Percentiles rank a stretch among this genome's conserved stretches.
These are phyloP conservation scores for Silurus lanzhouensis DNA, from an alignment of 2,797 vertebrate genomes.

Conservation along the genomic window DNA sequence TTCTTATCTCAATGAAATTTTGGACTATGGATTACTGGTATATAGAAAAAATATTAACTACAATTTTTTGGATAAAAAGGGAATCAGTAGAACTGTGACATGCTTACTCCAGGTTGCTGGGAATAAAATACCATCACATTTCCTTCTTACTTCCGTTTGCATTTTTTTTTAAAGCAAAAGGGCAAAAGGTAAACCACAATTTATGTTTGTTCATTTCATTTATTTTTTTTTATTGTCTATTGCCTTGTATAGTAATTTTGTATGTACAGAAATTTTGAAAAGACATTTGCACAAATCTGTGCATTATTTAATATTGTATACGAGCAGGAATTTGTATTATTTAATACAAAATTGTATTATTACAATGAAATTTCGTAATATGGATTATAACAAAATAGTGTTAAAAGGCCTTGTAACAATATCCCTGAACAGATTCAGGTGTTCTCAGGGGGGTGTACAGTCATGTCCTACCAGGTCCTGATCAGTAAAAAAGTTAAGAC, in stretches of 20 bases:
- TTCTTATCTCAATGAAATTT: background rate
- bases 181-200: no score
- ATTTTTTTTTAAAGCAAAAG: no score
- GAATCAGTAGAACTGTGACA: background rate
- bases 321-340: background rate
- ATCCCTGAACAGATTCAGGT: background rate
- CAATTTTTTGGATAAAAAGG: no score
- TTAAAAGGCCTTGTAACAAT: background rate
- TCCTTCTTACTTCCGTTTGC: background rate
- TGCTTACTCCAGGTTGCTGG: background rate
- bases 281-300: background rate
- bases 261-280: background rate
- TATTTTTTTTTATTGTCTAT: background rate
- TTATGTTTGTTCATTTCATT: no score
- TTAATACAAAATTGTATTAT: no score
- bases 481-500: background rate
- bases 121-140: background rate
- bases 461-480: background rate
- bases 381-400: background rate
- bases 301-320: background rate
- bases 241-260: background rate
- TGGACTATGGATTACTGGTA: background rate
- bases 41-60: no score
- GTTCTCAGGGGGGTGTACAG: background rate
- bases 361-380: background rate